Evolutionary conservation across 2,888 invertebrate genomes (phyloP), one percentile per base, ranked within the genome.

Genomic region (Microchrysa polita): DNA sequence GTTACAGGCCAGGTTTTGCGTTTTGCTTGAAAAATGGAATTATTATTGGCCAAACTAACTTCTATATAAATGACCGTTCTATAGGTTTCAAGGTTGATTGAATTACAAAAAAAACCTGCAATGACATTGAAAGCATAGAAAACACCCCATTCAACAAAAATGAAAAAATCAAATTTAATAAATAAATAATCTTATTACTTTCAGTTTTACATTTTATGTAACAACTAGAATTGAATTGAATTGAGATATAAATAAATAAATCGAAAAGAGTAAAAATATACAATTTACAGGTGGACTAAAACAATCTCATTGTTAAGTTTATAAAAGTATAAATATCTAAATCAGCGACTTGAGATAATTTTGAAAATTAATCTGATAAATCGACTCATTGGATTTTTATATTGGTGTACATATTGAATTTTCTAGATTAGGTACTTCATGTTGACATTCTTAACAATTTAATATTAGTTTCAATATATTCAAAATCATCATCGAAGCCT

Each of bases 161-260:
- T 34, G 27, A 7, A 34, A 34, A 34, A 34, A 7, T 34, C 7
- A 7, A 34, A 34, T 34, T 34, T 5, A 34, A 48, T 48, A 48
- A 48, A 48, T 48, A 48, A n/a, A 48, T n/a, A 48, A 48, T 2
- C n/a, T 61, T 61, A 40, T 5, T 40, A 34, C 1, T 40, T 40
- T n/a, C 16, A n/a, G 9, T 34, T 61, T 61, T n/a, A 61, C 61
- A 61, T 61, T 61, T 27, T 53, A 53, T 67, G 67, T 27, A 67
- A 67, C n/a, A 67, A 67, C 53, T 52, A 67, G 53, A 61, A 14
- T 67, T 23, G 53, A 27, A 67, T 53, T 52, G 53, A 44, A 12
- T 48, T 48, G 44, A 16, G 53, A 52, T 53, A 67, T 67, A 67
- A 67, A 53, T 67, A 53, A 67, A 53, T 53, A 52, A 67, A 67